Conservation (phyloP, 2,113 vertebrate genomes). For the Seriola dumerili region DNA sequence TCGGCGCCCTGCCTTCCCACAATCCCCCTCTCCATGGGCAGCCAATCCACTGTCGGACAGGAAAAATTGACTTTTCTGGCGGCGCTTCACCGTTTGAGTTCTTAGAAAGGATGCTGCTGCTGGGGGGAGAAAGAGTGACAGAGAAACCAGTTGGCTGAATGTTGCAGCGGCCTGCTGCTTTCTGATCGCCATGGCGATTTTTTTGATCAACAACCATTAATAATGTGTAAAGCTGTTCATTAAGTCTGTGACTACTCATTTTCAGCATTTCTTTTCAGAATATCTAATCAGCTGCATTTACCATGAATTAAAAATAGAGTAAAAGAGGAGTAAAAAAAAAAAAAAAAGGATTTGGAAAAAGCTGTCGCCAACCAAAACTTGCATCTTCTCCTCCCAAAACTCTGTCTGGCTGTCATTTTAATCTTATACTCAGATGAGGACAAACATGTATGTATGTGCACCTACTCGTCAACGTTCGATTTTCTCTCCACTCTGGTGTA, state of each 20-base stretch:
- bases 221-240: slow-evolving; percentile 45
- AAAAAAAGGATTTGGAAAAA: too few relatives aligned
- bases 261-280: slow-evolving; percentile 2
- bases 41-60: slow-evolving; percentile 54
- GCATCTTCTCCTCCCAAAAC: too few relatives aligned
- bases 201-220: slow-evolving; percentile 54
- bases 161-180: slow-evolving; percentile 35
- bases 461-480: background rate
- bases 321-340: too few relatives aligned
- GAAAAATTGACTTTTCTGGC: slow-evolving; percentile 65
- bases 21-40: slow-evolving; percentile 62
- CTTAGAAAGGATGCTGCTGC: slow-evolving; percentile 18
- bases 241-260: slow-evolving; percentile 26
- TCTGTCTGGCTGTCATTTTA: background rate
- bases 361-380: background rate
- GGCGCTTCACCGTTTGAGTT: slow-evolving; percentile 28
- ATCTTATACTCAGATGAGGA: background rate
- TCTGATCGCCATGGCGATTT: slow-evolving; percentile 56
- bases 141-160: slow-evolving; percentile 31
- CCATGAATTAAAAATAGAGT: background rate
- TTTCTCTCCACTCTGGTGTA: background rate
- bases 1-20: slow-evolving; percentile 68
- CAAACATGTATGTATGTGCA: background rate
- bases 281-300: background rate
- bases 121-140: background rate